Conservation (phyloP, 2,888 invertebrate genomes). For the Tenthredo notha region DNA sequence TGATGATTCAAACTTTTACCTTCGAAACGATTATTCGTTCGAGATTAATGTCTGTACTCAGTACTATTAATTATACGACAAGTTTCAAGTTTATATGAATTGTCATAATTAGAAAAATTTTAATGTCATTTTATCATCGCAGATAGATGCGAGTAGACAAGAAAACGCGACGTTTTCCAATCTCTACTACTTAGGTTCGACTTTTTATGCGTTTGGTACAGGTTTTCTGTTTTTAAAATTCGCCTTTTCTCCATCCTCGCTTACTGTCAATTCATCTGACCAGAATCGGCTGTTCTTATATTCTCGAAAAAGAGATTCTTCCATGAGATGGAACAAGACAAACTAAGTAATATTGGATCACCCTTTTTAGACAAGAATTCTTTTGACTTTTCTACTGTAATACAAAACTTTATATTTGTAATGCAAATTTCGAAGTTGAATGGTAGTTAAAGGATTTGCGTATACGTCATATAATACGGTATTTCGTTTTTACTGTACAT, state of each 20-base stretch:
- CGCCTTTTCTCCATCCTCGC: background rate
- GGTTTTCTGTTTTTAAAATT: background rate
- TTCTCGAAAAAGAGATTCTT: background rate
- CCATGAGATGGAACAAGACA: background rate
- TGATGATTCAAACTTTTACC: slow-evolving; percentile 14
- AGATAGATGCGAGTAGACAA: background rate
- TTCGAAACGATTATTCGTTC: background rate
- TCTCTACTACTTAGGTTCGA: background rate
- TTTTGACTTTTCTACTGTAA: background rate
- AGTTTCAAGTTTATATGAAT: background rate
- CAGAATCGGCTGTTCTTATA: background rate
- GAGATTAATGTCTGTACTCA: background rate
- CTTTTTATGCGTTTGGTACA: background rate
- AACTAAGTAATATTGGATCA: background rate
- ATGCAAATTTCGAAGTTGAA: background rate
- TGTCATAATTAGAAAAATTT: background rate
- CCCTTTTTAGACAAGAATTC: too few relatives aligned
- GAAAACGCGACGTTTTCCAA: background rate
- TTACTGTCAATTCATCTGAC: background rate
- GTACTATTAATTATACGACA: background rate
- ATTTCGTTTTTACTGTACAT: background rate
- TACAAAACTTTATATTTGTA: background rate
- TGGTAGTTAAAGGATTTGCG: background rate
- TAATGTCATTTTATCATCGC: background rate
- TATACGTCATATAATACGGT: background rate